Evolutionary conservation across 1,140 invertebrate species (phyloP).

Genomic region (Cherax destructor): DNA sequence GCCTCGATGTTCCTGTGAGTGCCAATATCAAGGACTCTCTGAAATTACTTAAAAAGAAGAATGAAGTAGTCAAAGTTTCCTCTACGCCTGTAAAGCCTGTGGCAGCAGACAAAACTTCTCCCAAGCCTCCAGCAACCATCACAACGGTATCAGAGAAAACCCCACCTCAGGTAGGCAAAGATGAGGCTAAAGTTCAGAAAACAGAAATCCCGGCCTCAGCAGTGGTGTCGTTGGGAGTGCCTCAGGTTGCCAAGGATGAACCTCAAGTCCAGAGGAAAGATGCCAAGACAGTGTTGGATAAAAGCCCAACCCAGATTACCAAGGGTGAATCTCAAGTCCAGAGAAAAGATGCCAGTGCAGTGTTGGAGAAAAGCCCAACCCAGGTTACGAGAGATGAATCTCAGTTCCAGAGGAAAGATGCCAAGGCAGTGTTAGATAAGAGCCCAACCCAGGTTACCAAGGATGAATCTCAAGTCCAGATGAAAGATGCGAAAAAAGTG

Average conservation of each 20-base stretch:
- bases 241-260: too few relatives aligned
- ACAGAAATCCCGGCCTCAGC: neutral
- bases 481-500: conserved; percentile 1
- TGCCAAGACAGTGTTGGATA: too few relatives aligned
- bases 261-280: too few relatives aligned
- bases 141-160: conserved; percentile 18
- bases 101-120: neutral
- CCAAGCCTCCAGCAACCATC: neutral
- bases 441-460: neutral
- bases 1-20: conserved; percentile 54
- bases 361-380: neutral
- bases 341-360: too few relatives aligned
- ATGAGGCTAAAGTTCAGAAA: conserved; percentile 41
- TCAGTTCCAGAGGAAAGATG: too few relatives aligned
- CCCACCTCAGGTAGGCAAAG: neutral
- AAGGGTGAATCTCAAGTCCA: too few relatives aligned
- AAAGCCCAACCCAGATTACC: too few relatives aligned
- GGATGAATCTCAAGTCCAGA: conserved; percentile 31
- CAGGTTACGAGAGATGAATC: neutral
- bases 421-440: conserved; percentile 1
- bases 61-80: neutral
- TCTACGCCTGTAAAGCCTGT: neutral
- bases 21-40: conserved; percentile 48
- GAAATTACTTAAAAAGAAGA: conserved; percentile 26
- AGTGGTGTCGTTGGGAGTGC: too few relatives aligned